A percentile compares a stretch with the other conserved stretches of the same genome.
Conservation (phyloP, 2,797 vertebrate species). For the Mormyrus proboscirostris region DNA sequence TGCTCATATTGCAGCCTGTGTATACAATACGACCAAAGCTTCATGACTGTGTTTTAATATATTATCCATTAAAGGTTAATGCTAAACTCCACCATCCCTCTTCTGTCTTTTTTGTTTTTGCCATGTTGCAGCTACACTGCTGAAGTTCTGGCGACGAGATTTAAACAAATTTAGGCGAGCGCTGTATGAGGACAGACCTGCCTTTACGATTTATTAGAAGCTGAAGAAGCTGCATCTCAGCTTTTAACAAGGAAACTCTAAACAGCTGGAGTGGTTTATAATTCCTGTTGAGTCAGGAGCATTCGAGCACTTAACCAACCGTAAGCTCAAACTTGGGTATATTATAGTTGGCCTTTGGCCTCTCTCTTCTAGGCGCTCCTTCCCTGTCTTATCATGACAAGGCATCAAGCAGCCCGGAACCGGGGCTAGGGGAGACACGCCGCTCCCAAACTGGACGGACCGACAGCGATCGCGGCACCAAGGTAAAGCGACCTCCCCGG, state of each 20-base stretch:
- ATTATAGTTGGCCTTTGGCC: conserved; percentile 20
- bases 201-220: conserved; percentile 11
- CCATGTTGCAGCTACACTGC: conserved; percentile 18
- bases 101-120: neutral
- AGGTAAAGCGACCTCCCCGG: neutral
- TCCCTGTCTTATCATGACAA: conserved; percentile 9
- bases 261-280: conserved; percentile 35
- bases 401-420: neutral
- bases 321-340: conserved; percentile 33
- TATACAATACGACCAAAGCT: neutral
- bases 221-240: neutral
- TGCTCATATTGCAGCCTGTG: neutral
- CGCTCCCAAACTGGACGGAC: neutral
- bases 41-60: conserved; percentile 28
- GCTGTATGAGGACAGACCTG: neutral
- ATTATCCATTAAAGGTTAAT: conserved; percentile 48
- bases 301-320: conserved; percentile 53
- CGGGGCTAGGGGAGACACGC: neutral
- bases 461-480: too few species aligned
- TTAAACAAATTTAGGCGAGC: conserved; percentile 37
- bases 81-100: conserved; percentile 26
- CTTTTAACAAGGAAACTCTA: conserved; percentile 18
- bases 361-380: conserved; percentile 31
- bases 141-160: conserved; percentile 37
- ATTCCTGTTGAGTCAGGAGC: conserved; percentile 48